Base-by-base conservation (phyloP, 2,888 invertebrate genomes). In the Saturnia pavonia region DNA sequence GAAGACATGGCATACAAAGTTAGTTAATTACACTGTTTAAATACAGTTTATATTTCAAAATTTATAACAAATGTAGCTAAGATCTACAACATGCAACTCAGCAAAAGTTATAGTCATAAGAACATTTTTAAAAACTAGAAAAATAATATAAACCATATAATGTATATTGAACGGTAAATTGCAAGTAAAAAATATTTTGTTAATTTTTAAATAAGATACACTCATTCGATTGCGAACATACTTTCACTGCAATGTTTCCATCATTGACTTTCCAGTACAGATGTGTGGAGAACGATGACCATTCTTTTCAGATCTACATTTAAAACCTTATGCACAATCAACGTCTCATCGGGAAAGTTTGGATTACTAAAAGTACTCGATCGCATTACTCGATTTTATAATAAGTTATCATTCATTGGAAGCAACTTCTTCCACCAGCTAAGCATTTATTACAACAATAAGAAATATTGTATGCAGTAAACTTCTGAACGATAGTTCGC, bases 261-360 rank as follows among this genome's bases (percentile, higher is more conserved):
- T 67, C 70, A 70, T 66, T n/a, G 69, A 73, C 72, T 73, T 69
- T 72, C 93, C 91, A 92, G 91, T 89, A 88, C 84, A 84, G 82
- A 88, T 86, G 86, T 85, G 85, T 82, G 76, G 73, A 77, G 75
- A 71, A 77, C 78, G 86, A 80, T 81, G 82, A 80, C 80, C 83
- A 85, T 85, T 86, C 83, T 83, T 82, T 84, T 76, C 80, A 72
- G 76, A 79, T 80, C 75, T 78, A 77, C 76, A 82, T 76, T n/a
- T 77, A 78, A 80, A 84, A 85, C 80, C 87, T 90, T 89, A 88
- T 90, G 90, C 89, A 83, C 85, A 85, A 89, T 89, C 89, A 88
- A 82, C 78, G 75, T 78, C 74, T 69, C 75, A 84, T 82, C 81
- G 82, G 84, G 89, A 91, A 91, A 90, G 90, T 89, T 84, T 80